A percentile compares a stretch with the other conserved stretches of the same genome.
Conservation (phyloP, 2,797 vertebrate genomes). For the Ataeniobius toweri region DNA sequence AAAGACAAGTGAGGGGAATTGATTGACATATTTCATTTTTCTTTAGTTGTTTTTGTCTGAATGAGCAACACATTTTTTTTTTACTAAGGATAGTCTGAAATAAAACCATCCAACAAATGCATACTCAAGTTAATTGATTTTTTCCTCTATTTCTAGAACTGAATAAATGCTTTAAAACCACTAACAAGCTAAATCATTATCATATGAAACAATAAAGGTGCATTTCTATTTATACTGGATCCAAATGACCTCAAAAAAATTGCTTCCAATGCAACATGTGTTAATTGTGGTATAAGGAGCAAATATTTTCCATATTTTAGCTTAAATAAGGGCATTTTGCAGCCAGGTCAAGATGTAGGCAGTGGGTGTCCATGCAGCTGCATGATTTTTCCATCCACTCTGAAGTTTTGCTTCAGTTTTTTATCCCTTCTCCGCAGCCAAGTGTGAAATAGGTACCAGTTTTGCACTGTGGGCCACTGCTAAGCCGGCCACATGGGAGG, state of each 20-base stretch:
- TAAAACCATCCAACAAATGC: no score
- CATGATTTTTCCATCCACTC: background rate
- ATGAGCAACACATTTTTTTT: background rate
- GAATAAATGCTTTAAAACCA: background rate
- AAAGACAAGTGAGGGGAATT: background rate
- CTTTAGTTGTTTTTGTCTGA: background rate
- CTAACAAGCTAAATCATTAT: background rate
- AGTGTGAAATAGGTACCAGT: constrained; percentile 1
- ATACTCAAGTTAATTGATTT: no score
- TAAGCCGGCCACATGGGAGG: background rate
- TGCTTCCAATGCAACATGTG: background rate
- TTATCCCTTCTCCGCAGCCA: background rate
- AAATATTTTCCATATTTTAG: background rate
- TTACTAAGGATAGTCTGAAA: no score
- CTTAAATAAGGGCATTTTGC: background rate
- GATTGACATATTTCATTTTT: background rate
- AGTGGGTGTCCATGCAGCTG: background rate
- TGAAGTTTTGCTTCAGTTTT: background rate
- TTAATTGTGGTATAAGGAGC: background rate
- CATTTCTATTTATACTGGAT: no score
- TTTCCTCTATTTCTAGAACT: background rate
- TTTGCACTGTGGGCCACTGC: background rate
- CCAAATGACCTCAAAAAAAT: no score
- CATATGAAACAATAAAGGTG: background rate
- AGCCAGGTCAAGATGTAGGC: background rate